A percentile compares a stretch with the other conserved stretches of the same genome.
Evolutionary conservation across 2,797 vertebrate species (phyloP).

Genomic region (Tympanoctomys barrerae): DNA sequence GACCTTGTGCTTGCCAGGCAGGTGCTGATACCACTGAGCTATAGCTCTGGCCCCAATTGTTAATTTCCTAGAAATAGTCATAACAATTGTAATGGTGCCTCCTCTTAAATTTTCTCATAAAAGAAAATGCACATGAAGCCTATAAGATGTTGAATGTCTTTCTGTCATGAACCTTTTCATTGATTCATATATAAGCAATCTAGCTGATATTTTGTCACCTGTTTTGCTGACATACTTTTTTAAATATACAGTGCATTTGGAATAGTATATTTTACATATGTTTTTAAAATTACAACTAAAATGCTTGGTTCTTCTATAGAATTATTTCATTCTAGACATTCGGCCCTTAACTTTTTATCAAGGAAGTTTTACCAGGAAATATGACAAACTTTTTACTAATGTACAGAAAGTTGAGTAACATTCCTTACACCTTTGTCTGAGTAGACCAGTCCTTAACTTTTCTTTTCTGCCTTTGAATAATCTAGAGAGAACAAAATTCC

Average conservation of each 20-base stretch:
- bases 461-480: background rate
- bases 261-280: background rate
- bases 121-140: background rate
- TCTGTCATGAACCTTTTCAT: background rate
- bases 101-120: background rate
- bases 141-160: background rate
- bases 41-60: too few relatives aligned
- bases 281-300: background rate
- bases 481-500: background rate
- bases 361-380: background rate
- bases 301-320: background rate
- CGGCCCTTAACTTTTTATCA: background rate
- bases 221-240: background rate
- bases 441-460: background rate
- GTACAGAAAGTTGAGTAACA: background rate
- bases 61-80: background rate
- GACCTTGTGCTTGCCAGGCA: too few relatives aligned
- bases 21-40: too few relatives aligned
- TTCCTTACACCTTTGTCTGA: background rate
- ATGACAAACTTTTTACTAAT: background rate
- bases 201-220: background rate
- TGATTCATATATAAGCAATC: background rate
- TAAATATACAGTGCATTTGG: background rate
- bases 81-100: background rate
- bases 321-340: background rate